Base-by-base conservation (phyloP, 23 tunicate species). In the Clavelina lepadiformis region DNA sequence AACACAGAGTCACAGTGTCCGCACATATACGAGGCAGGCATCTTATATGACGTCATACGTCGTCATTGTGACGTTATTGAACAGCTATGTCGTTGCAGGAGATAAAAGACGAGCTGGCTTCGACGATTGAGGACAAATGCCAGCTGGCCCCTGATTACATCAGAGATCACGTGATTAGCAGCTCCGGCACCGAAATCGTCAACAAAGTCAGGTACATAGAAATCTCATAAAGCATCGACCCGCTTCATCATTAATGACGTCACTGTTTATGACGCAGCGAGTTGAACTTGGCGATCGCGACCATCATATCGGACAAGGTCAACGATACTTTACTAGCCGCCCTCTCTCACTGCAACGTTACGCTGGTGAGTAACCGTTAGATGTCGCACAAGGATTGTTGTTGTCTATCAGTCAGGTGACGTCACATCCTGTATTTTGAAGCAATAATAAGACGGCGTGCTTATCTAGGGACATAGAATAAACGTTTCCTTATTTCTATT, bases 291-390 rank as follows among this genome's bases (percentile, higher is more conserved):
- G 38, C 80, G n/a, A 82, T 86, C 28, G 95, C 85, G 19, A 78
- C 85, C 24, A 24, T 78, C 72, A 86, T 86, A 33, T 86, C 95
- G 61, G 85, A 86, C 74, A 86, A 78, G 72, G 79, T 86, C 11
- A 71, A 85, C 18, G 95, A 86, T 63, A 64, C 74, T 26, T 79
- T 86, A 8, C 65, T 86, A 47, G 83, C 85, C n/a, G 80, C 85
- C 5, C 38, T 86, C 5, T 86, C 95, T 2, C 95, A 86, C 38
- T 69, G 95, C 65, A 86, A 86, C 34, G 13, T 82, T 3, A 46
- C 68, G 2, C 49, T 86, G 95, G 95, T 86, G 55, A 65, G 95
- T 58, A 6, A n/a, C n/a, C n/a, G n/a, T n/a, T n/a, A n/a, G n/a
- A n/a, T n/a, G n/a, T n/a, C n/a, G n/a, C n/a, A n/a, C n/a, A n/a